Percentiles rank a stretch among this genome's conserved stretches.
Conservation (phyloP, 2,113 vertebrate species). For the Hucho hucho region DNA sequence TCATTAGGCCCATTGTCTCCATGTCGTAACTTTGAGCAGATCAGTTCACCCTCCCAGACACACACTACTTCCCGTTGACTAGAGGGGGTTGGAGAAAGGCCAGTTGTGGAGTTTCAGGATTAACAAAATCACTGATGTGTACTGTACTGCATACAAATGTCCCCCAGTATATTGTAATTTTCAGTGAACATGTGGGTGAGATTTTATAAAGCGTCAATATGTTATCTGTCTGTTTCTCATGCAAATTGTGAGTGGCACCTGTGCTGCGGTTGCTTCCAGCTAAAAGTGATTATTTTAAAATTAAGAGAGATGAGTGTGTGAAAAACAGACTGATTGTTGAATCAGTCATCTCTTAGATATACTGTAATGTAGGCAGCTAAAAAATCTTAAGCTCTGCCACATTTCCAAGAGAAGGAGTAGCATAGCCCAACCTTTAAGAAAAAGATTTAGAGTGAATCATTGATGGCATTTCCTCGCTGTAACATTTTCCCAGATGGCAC, state of each 20-base stretch:
- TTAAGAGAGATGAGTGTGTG: conserved; percentile 67
- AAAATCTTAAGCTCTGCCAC: conserved; percentile 63
- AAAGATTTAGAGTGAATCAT: conserved; percentile 76
- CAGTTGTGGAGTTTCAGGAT: conserved; percentile 51
- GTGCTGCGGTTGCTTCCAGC: conserved; percentile 66
- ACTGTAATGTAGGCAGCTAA: too few relatives aligned
- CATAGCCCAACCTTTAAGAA: conserved; percentile 71
- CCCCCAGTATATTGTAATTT: conserved; percentile 36
- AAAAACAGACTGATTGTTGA: conserved; percentile 74
- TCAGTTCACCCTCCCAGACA: conserved; percentile 78
- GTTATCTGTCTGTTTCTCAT: conserved; percentile 72
- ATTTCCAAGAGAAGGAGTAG: conserved; percentile 69
- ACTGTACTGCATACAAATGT: conserved; percentile 29
- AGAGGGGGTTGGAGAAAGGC: conserved; percentile 48
- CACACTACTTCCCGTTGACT: conserved; percentile 79
- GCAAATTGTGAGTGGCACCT: conserved; percentile 74
- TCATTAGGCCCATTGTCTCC: conserved; percentile 99
- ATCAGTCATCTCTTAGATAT: conserved; percentile 71
- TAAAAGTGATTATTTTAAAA: conserved; percentile 73
- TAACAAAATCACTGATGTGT: conserved; percentile 57
- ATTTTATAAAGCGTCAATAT: conserved; percentile 62
- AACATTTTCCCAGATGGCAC: conserved; percentile 95
- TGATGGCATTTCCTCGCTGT: conserved; percentile 78
- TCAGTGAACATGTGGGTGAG: conserved; percentile 50
- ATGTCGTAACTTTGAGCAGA: conserved; percentile 90